Evolutionary conservation across 2,113 vertebrate species (phyloP), one percentile per base, ranked within the genome.

Genomic region (Microtus montanus): DNA sequence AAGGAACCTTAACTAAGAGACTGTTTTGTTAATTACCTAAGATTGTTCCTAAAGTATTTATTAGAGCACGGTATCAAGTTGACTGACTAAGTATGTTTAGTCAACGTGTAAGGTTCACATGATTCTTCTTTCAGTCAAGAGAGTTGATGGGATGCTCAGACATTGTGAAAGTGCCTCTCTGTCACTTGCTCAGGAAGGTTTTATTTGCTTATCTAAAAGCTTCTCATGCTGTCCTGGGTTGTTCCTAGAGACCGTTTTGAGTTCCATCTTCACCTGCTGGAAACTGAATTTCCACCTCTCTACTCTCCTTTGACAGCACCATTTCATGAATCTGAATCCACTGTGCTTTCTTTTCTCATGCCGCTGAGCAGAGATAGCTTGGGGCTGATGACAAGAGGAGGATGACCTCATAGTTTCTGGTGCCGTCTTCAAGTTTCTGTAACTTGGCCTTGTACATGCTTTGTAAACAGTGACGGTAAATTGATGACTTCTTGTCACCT

Each of bases 361-460:
- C 66, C 70, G 1, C 35, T 70, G 28, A 92, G 35, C 66, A 85
- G 88, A 88, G 85, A 86, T 41, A 91, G 26, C 20, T 54, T 77
- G 74, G 54, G 35, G 26, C 61, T 95, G 68, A 73, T 82, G 66
- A 13, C 35, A 35, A 61, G 75, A 61, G 66, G 82, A 80, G 49
- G 41, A 73, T 96, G 87, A 95, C 89, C 73, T 95, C 78, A 22
- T 68, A 70, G 68, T 95, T 96, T 89, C 61, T 88, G 85, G 93
- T 85, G 80, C 44, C 26, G 24, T 92, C 70, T 93, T 96, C 41
- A 33, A 89, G 38, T 96, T 89, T 66, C 41, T 83, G 1, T 80
- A 87, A 77, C 85, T 90, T 92, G 90, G 54, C 73, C 82, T 19
- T 44, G n/a, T 41, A 35, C 33, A 11, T 93, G 83, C 87, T 83